phyloP scores from a whole-genome alignment of 2,797 vertebrate species.

The Phalanger gymnotis region DNA sequence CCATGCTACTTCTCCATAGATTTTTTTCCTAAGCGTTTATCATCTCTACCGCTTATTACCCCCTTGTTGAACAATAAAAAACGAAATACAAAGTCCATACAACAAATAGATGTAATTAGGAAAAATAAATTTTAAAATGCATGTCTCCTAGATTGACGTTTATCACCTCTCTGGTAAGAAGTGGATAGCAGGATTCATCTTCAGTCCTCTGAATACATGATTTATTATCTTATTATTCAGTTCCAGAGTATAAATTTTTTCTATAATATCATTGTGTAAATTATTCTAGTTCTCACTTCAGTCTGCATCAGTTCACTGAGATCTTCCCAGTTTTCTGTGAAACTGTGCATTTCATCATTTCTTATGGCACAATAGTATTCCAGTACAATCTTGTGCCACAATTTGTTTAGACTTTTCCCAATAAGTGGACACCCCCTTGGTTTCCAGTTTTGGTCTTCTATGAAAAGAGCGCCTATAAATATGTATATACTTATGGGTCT shows the following conservation, averaged over 20 bases:
- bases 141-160: not conserved
- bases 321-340: not conserved
- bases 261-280: not conserved
- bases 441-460: not conserved
- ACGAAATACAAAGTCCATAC: not conserved
- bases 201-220: not conserved
- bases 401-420: not conserved
- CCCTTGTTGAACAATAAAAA: not conserved
- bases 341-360: not conserved
- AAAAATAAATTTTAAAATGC: not conserved
- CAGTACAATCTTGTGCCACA: not conserved
- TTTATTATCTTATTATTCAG: not conserved
- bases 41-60: not conserved
- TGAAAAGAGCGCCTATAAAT: not conserved
- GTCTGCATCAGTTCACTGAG: not conserved
- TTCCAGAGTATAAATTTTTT: not conserved
- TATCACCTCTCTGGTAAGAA: not conserved
- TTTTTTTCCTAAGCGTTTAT: not conserved
- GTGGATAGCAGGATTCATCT: not conserved
- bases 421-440: not conserved
- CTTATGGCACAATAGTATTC: not conserved
- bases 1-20: not conserved
- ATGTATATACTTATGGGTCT: not conserved
- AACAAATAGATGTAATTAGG: not conserved
- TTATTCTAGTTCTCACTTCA: not conserved